Conservation (phyloP, 2,797 vertebrate genomes). For the Mycteria americana region DNA sequence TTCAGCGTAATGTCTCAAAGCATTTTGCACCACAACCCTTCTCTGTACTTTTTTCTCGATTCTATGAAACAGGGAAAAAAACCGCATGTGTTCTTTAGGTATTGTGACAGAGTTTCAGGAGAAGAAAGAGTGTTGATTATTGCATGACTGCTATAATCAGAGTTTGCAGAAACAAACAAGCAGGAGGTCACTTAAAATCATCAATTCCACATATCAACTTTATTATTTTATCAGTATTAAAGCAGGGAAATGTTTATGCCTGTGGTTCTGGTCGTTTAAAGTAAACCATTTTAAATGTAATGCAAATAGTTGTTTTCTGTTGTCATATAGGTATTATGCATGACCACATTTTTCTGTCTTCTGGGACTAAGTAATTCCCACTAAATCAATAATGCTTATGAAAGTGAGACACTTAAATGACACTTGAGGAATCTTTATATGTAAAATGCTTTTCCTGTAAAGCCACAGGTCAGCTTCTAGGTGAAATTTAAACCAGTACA, state of each 20-base stretch:
- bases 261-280: background rate
- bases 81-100: rapidly evolving
- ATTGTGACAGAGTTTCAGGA: background rate
- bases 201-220: background rate
- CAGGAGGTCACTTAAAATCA: background rate
- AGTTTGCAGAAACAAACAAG: background rate
- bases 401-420: background rate
- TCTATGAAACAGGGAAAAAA: background rate
- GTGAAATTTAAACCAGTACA: background rate
- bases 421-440: background rate
- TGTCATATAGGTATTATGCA: background rate
- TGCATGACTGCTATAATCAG: background rate
- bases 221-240: background rate
- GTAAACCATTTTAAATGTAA: background rate
- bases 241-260: background rate
- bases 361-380: background rate
- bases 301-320: background rate
- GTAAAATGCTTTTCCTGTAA: background rate
- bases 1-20: background rate
- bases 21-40: background rate
- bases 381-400: background rate
- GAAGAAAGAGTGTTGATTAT: background rate
- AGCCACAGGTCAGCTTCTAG: background rate
- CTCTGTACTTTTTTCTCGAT: background rate
- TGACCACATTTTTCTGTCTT: background rate